Conservation (phyloP, 1,140 invertebrate species). For the Orchestia grillus region DNA sequence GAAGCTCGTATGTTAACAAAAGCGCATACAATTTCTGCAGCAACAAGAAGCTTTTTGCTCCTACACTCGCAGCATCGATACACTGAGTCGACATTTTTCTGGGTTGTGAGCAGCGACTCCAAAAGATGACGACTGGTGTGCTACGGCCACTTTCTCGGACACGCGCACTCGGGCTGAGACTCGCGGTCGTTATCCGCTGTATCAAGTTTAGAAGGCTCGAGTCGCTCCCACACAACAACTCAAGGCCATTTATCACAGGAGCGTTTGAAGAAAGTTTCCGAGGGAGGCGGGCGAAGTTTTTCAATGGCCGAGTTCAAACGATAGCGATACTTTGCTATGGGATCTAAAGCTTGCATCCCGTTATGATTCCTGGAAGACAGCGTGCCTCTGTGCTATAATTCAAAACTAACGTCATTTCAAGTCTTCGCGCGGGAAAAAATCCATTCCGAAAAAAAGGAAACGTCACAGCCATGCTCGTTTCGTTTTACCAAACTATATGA, state of each 20-base stretch:
- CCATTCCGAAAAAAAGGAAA: neutral
- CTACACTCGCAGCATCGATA: too few species aligned
- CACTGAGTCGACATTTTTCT: too few species aligned
- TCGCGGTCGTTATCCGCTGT: neutral
- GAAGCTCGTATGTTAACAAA: too few species aligned
- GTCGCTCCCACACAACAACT: slow-evolving; percentile 16
- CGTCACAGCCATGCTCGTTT: neutral
- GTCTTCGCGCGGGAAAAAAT: neutral
- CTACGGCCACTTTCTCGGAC: neutral
- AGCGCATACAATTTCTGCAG: too few species aligned
- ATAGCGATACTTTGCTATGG: slow-evolving; percentile 41
- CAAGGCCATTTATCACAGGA: slow-evolving; percentile 47
- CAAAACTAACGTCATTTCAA: neutral
- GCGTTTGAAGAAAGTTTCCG: slow-evolving; percentile 29
- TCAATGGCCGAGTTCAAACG: slow-evolving; percentile 48
- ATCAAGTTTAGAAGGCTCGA: neutral
- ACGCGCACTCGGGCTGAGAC: neutral
- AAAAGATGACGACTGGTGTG: neutral
- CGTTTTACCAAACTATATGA: neutral
- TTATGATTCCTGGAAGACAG: neutral
- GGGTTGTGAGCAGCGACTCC: too few species aligned
- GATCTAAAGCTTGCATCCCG: neutral
- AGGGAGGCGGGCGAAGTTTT: slow-evolving; percentile 39
- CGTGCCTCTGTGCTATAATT: neutral
- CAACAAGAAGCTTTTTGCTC: too few species aligned